Percentiles rank a stretch among this genome's conserved stretches.
Conservation (phyloP, 1,140 invertebrate species). For the Pseudomyrmex pallidus region DNA sequence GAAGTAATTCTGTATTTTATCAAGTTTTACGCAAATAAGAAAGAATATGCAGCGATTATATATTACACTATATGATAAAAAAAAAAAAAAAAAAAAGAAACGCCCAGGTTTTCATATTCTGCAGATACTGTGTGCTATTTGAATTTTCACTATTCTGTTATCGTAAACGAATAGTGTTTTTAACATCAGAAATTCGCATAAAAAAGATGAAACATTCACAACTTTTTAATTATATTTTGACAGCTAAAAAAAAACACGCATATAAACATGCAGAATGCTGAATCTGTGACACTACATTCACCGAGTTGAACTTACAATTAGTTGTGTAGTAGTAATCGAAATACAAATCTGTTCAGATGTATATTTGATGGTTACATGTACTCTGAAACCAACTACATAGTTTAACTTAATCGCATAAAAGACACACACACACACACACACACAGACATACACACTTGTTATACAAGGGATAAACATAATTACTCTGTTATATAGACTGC, state of each 20-base stretch:
- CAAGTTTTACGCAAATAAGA: constrained; percentile 21
- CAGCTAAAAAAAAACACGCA: not conserved
- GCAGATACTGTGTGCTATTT: not conserved
- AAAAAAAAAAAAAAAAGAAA: not conserved
- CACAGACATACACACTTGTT: constrained; percentile 10
- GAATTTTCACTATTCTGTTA: constrained; percentile 12
- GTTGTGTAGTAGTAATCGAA: constrained; percentile 55
- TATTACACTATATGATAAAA: constrained; percentile 22
- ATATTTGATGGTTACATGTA: constrained; percentile 42
- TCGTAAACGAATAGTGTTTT: constrained; percentile 3
- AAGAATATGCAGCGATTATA: not conserved
- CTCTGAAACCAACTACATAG: constrained; percentile 14
- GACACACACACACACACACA: not conserved
- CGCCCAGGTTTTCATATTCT: not conserved
- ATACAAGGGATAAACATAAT: constrained; percentile 32
- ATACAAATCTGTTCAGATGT: constrained; percentile 51
- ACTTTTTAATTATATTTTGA: constrained; percentile 32
- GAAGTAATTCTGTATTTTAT: constrained; percentile 51
- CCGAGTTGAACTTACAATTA: constrained; percentile 22
- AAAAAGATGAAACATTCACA: not conserved
- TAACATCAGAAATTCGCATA: constrained; percentile 3
- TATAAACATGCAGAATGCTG: constrained; percentile 6
- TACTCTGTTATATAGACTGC: constrained; percentile 26
- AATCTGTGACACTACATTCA: constrained; percentile 30
- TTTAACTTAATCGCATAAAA: constrained; percentile 16